Evolutionary conservation across 2,113 vertebrate species (phyloP), one percentile per base, ranked within the genome.

Genomic region (Elephantulus edwardii): DNA sequence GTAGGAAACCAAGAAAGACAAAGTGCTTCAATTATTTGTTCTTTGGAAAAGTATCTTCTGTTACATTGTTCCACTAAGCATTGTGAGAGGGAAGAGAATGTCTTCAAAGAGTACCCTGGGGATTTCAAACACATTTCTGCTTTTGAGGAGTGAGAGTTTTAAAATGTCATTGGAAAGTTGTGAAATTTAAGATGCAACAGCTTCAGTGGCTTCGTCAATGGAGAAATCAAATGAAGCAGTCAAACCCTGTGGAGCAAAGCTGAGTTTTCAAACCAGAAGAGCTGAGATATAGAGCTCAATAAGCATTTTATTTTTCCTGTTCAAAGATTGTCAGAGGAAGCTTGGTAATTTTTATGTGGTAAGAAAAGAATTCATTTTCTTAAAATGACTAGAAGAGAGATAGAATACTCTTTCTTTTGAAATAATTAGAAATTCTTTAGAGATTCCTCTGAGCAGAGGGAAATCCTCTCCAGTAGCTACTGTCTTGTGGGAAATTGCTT

Each of bases 11-110:
- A 72, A 90, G 84, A 87, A 95, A 96, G 94, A 89, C 82, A 96
- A 95, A 96, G 70, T 71, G 88, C 80, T 96, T 96, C 44, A 85
- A 86, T 96, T 96, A 93, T 46, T 76, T 94, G 20, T 95, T 88
- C 89, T 97, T 96, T 93, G 79, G 93, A 91, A 94, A 60, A 89
- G 88, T 88, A 74, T 68, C 68, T 83, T 78, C 84, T 79, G 11
- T 7, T 44, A 81, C 66, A 52, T 90, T 85, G 33, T 93, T 88
- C 52, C 26, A 64, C 74, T 75, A 68, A 83, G 80, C 38, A 70
- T 6, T 60, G 46, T 68, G 28, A 93, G 92, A 87, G 60, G 46
- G 78, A 93, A 83, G 58, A 91, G 30, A 46, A 42, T 82, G 94
- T 93, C 74, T 86, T 95, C 89, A 75, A 92, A 94, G 71, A 81